Conservation (phyloP, 1,140 invertebrate genomes). For the Pseudomyrmex sp. region DNA sequence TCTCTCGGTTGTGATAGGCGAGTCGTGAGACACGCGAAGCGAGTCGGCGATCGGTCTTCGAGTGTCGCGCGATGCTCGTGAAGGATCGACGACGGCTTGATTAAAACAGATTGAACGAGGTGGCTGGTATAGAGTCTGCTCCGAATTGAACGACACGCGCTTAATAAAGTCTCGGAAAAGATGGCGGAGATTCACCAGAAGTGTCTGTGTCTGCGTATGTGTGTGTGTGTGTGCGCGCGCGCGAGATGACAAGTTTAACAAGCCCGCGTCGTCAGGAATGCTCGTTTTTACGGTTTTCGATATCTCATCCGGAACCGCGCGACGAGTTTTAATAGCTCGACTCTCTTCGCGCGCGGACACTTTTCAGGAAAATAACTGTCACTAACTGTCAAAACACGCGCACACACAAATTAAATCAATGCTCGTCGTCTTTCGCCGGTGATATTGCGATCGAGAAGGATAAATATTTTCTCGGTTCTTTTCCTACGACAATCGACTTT, state of each 20-base stretch:
- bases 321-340: neutral
- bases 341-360: neutral
- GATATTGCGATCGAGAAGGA: neutral
- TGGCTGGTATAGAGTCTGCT: constrained; percentile 9
- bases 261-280: no score
- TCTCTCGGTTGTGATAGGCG: neutral
- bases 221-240: neutral
- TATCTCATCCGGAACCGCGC: neutral
- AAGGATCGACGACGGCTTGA: constrained; percentile 34
- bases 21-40: constrained; percentile 7
- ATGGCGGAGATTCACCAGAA: neutral
- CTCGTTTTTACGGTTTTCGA: no score
- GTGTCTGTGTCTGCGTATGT: neutral
- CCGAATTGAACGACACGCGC: constrained; percentile 26
- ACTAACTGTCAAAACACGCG: neutral
- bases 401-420: neutral
- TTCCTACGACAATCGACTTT: neutral
- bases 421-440: constrained; percentile 7
- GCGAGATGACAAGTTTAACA: no score
- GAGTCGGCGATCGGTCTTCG: constrained; percentile 32
- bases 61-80: constrained; percentile 29
- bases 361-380: constrained; percentile 2
- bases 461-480: neutral
- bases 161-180: neutral
- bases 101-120: constrained; percentile 51